Percentiles rank a stretch among this genome's conserved stretches.
Conservation (phyloP, 1,140 invertebrate species). For the Euwallacea similis region DNA sequence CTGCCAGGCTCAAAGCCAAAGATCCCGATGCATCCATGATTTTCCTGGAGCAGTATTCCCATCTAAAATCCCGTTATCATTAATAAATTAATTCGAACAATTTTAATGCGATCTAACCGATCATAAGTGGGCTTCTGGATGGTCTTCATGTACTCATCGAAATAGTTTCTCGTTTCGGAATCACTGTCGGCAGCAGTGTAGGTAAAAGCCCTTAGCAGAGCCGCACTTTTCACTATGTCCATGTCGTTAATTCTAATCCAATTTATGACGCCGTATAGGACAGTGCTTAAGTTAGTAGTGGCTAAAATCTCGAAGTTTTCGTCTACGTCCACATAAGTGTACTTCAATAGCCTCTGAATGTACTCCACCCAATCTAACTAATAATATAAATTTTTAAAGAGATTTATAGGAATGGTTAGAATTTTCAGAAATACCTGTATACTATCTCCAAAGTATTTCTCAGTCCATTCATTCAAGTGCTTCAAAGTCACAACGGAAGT, state of each 20-base stretch:
- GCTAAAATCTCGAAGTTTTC: slow-evolving; percentile 38
- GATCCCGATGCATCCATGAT: slow-evolving; percentile 42
- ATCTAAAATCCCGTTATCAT: slow-evolving; percentile 35
- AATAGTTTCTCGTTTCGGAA: slow-evolving; percentile 35
- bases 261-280: slow-evolving; percentile 45
- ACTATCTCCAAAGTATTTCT: slow-evolving; percentile 38
- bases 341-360: slow-evolving; percentile 38
- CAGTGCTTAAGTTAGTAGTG: slow-evolving; percentile 5
- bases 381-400: slow-evolving; percentile 25
- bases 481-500: slow-evolving; percentile 33
- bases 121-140: slow-evolving; percentile 28
- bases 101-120: slow-evolving; percentile 18
- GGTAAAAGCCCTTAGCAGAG: slow-evolving; percentile 43
- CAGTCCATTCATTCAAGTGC: slow-evolving; percentile 47
- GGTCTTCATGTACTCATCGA: slow-evolving; percentile 41
- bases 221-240: slow-evolving; percentile 47
- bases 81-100: background rate
- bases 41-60: slow-evolving; percentile 49
- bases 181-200: slow-evolving; percentile 48
- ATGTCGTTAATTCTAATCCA: slow-evolving; percentile 41
- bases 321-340: slow-evolving; percentile 39
- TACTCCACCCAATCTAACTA: slow-evolving; percentile 51
- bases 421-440: slow-evolving; percentile 24
- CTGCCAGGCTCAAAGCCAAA: slow-evolving; percentile 45
- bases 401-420: background rate